Base-by-base conservation (phyloP, 2,888 invertebrate genomes). In the Petrophora chlorosata region DNA sequence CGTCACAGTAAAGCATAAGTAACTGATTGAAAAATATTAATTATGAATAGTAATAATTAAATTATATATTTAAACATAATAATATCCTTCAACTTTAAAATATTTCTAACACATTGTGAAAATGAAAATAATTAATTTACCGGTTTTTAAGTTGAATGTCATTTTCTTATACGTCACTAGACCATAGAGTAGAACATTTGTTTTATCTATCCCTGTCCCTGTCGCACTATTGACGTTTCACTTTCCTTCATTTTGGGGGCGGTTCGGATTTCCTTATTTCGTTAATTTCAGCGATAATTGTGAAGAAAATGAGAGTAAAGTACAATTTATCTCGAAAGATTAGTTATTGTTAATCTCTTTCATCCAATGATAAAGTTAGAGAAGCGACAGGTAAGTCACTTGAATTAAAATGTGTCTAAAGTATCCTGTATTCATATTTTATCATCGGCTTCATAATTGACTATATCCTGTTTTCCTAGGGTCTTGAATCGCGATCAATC, bases 161-260 rank as follows among this genome's bases (percentile, higher is more conserved):
- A n/a, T n/a, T n/a, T n/a, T n/a, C n/a, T n/a, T n/a, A n/a, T n/a
- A n/a, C n/a, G n/a, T n/a, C n/a, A n/a, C n/a, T n/a, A n/a, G n/a
- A n/a, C n/a, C n/a, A n/a, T n/a, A n/a, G n/a, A n/a, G n/a, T n/a
- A n/a, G n/a, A n/a, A n/a, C n/a, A n/a, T n/a, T n/a, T n/a, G n/a
- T n/a, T n/a, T n/a, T n/a, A n/a, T n/a, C n/a, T n/a, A n/a, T n/a
- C n/a, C n/a, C n/a, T n/a, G n/a, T n/a, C n/a, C n/a, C n/a, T n/a
- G n/a, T n/a, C n/a, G n/a, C n/a, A n/a, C n/a, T n/a, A 25, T 28
- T 28, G 26, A 14, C 45, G 35, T 34, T 46, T 49, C 80, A 74
- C 61, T 44, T 45, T 35, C 14, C 15, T 41, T 50, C 33, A 63
- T 76, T 79, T 85, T 81, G 86, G 87, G 87, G 85, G 84, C 84